A percentile compares a stretch with the other conserved stretches of the same genome.
These are phyloP conservation scores for Sycophila sp. DNA, from an alignment of 1,140 invertebrate species.

Conservation along the genomic window DNA sequence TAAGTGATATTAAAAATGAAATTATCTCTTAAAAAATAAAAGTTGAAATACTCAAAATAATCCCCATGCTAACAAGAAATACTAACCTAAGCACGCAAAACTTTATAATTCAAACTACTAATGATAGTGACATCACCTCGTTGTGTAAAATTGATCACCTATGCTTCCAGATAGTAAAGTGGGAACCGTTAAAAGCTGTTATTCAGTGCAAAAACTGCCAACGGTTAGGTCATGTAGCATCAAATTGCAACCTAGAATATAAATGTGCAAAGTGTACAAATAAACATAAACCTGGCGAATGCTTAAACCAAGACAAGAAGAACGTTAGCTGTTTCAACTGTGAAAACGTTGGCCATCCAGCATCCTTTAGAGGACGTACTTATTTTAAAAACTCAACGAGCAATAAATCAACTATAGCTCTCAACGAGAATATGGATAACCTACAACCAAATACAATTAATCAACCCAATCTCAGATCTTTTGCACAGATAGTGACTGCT, in stretches of 20 bases:
- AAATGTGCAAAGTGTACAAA: conserved; percentile 39
- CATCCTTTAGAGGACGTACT: too few relatives aligned
- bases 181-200: too few relatives aligned
- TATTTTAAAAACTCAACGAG: too few relatives aligned
- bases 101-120: conserved; percentile 19
- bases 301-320: too few relatives aligned
- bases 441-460: too few relatives aligned
- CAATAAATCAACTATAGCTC: neutral
- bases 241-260: conserved; percentile 35
- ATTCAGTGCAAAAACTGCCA: conserved; percentile 37
- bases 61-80: conserved; percentile 13
- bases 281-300: too few relatives aligned
- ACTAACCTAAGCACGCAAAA: conserved; percentile 15
- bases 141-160: conserved; percentile 2
- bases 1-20: conserved; percentile 16
- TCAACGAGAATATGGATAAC: too few relatives aligned
- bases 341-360: too few relatives aligned
- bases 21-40: neutral
- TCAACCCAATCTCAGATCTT: too few relatives aligned
- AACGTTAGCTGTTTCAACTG: too few relatives aligned
- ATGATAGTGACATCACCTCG: neutral
- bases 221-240: conserved; percentile 24
- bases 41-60: conserved; percentile 11
- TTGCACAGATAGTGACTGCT: too few relatives aligned
- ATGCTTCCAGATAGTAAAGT: conserved; percentile 24